phyloP scores from a whole-genome alignment of 37 sponge, comb jelly and placozoan species.

The Aplysina aerophoba region DNA sequence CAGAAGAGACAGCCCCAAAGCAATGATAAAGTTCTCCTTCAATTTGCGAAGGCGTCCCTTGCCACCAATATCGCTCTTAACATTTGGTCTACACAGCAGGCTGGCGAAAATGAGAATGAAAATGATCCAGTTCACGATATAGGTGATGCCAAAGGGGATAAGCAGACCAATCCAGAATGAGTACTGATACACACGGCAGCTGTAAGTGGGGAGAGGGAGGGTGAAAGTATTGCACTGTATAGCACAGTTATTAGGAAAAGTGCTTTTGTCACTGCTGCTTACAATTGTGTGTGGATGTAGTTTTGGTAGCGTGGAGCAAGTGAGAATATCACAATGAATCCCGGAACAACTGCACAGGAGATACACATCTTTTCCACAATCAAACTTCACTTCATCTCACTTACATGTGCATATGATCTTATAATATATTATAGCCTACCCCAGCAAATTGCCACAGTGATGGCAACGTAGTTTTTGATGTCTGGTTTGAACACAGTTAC shows the following conservation, averaged over 20 bases:
- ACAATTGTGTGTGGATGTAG: constrained; percentile 3
- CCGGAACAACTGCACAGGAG: too few species aligned
- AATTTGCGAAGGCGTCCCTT: too few species aligned
- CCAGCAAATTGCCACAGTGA: constrained; percentile 31
- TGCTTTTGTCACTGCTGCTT: too few species aligned
- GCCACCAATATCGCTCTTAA: not conserved
- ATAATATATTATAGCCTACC: constrained; percentile 16
- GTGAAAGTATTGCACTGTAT: not conserved
- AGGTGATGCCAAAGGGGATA: constrained; percentile 11
- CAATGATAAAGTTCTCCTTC: too few species aligned
- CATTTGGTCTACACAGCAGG: not conserved
- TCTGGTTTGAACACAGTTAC: constrained; percentile 12
- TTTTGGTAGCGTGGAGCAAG: not conserved
- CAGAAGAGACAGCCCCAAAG: too few species aligned
- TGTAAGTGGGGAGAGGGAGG: not conserved
- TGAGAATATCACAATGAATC: too few species aligned
- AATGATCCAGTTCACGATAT: constrained; percentile 21
- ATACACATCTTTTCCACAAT: too few species aligned
- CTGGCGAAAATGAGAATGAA: not conserved
- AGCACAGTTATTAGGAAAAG: not conserved
- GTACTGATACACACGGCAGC: constrained; percentile 15
- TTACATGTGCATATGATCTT: too few species aligned
- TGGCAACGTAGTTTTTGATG: not conserved
- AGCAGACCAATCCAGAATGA: constrained; percentile 10
- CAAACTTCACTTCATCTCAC: too few species aligned